These are phyloP conservation scores for Phyllotreta cruciferae DNA, from an alignment of 2,888 invertebrate genomes.

Conservation along the genomic window DNA sequence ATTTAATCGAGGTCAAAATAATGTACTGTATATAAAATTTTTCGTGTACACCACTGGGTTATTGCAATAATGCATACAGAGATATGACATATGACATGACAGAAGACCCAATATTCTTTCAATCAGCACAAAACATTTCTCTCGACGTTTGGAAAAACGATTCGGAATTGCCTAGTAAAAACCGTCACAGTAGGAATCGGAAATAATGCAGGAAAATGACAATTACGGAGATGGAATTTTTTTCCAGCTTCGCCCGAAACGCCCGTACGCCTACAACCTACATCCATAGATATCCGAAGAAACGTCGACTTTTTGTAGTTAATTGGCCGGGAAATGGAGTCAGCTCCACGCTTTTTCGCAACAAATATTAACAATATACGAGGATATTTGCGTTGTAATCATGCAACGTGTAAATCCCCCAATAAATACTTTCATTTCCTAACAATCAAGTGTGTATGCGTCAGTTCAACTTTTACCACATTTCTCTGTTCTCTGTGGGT, in stretches of 20 bases:
- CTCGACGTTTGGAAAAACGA: slow-evolving; percentile 53
- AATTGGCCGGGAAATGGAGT: too few species aligned
- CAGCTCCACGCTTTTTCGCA: too few species aligned
- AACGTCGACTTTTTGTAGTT: slow-evolving; percentile 6
- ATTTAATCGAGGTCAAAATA: too few species aligned
- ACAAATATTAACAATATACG: too few species aligned
- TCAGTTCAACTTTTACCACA: slow-evolving; percentile 46
- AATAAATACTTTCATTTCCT: slow-evolving; percentile 44
- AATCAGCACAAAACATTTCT: slow-evolving; percentile 57
- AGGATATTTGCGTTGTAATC: too few species aligned
- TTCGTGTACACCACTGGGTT: too few species aligned
- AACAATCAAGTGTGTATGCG: slow-evolving; percentile 40
- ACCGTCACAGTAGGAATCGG: slow-evolving; percentile 49
- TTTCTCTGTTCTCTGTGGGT: slow-evolving; percentile 38
- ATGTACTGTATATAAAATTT: too few species aligned
- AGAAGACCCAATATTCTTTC: slow-evolving; percentile 57
- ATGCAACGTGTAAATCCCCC: background rate
- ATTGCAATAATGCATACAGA: slow-evolving; percentile 10
- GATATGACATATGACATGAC: background rate
- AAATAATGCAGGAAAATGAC: slow-evolving; percentile 59
- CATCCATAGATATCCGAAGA: slow-evolving; percentile 24
- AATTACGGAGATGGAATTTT: slow-evolving; percentile 46
- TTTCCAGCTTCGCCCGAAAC: slow-evolving; percentile 26
- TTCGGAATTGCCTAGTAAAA: slow-evolving; percentile 52
- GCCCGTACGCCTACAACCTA: too few species aligned